Evolutionary conservation across 2,113 vertebrate species (phyloP).

Genomic region (Rhinogobius similis): DNA sequence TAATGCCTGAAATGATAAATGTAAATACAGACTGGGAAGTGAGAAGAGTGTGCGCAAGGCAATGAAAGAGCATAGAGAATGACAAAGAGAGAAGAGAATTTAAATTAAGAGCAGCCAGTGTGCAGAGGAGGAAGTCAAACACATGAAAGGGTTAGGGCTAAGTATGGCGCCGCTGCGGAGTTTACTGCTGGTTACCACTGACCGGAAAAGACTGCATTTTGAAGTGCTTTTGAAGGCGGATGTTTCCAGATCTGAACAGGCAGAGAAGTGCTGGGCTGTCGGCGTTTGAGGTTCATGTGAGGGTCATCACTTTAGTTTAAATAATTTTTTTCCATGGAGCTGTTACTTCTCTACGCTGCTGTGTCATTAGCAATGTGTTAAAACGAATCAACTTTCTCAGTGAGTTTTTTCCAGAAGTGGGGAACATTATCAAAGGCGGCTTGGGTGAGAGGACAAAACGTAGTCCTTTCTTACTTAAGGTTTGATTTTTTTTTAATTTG

Average conservation of each 20-base stretch:
- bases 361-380: background rate
- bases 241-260: constrained; percentile 1
- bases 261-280: background rate
- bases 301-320: background rate
- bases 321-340: background rate
- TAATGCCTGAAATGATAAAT: constrained; percentile 53
- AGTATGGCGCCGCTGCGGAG: constrained; percentile 23
- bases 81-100: constrained; percentile 50
- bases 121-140: background rate
- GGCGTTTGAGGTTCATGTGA: background rate
- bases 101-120: constrained; percentile 40
- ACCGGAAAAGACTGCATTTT: constrained; percentile 20
- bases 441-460: background rate
- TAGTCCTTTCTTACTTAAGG: background rate
- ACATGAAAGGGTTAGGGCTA: constrained; percentile 24
- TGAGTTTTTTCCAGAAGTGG: background rate
- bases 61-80: constrained; percentile 52
- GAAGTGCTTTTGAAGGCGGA: constrained; percentile 22
- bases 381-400: background rate
- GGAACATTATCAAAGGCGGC: background rate
- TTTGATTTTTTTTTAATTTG: background rate
- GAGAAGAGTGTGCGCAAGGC: constrained; percentile 12
- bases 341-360: background rate
- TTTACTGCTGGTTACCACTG: constrained; percentile 29
- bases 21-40: constrained; percentile 49